Base-by-base conservation (phyloP, 2,888 invertebrate species). In the Cataglyphis livida region DNA sequence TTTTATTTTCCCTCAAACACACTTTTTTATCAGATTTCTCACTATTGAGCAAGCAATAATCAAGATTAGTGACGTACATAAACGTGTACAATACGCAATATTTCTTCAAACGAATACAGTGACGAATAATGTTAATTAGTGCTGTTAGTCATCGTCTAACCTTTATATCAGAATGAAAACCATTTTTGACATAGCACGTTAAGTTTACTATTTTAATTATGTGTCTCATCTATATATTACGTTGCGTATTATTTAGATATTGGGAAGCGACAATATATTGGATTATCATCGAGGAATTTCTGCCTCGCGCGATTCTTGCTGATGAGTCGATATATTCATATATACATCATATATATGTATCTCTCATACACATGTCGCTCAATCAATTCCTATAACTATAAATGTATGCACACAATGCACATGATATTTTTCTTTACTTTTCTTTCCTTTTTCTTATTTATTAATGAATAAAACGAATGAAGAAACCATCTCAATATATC, bases 61-160 rank as follows among this genome's bases (percentile, higher is more conserved):
- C 15, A 64, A 10, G 41, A n/a, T 10, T 15, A 25, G 18, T 82
- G 44, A 75, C 84, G 82, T 84, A 83, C 78, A 83, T 86, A 83
- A 86, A 82, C 54, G n/a, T 59, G 15, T 71, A 28, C 57, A 10
- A 35, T 10, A 3, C 38, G 12, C 12, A 3, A 1, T 2, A 10
- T 68, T 51, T 9, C 7, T 28, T 44, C 28, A 41, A 3, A 51
- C 64, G 21, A 21, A 21, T 51, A 28, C 18, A 12, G 5, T 32
- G 32, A 68, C 44, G 10, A 48, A 28, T 15, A 7, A 76, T 28
- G 18, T 9, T 54, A 70, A 68, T 62, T 21, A 59, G 38, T 28
- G 28, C 38, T 66, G 28, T 44, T 59, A 44, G 57, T 70, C 59
- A 78, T 70, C 21, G 5, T 32, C 21, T 78, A 78, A 78, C 70